Percentiles rank a stretch among this genome's conserved stretches.
phyloP scores from a whole-genome alignment of 1,140 invertebrate species.

The fruit fly (Drosophila melanogaster) region DNA sequence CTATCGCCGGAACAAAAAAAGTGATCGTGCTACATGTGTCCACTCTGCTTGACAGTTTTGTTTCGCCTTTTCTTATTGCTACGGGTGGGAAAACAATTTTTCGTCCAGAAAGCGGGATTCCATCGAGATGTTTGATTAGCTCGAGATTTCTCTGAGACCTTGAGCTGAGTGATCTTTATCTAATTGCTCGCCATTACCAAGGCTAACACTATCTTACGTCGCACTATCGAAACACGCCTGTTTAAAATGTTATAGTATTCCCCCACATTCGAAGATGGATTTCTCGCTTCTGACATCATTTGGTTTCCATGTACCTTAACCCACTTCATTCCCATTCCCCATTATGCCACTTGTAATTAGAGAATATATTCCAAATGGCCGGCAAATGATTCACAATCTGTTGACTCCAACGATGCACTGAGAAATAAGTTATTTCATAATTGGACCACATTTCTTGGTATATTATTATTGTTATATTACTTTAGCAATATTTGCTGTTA shows the following conservation, averaged over 20 bases:
- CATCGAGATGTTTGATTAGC: slow-evolving; percentile 51
- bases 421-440: background rate
- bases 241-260: background rate
- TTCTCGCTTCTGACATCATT: background rate
- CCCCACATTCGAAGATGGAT: background rate
- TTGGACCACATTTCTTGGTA: no score
- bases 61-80: slow-evolving; percentile 58
- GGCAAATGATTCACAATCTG: slow-evolving; percentile 60
- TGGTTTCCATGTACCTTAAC: background rate
- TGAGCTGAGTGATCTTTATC: slow-evolving; percentile 1
- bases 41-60: slow-evolving; percentile 71
- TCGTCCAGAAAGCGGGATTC: slow-evolving; percentile 27
- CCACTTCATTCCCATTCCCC: slow-evolving; percentile 9
- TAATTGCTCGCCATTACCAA: background rate
- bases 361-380: slow-evolving; percentile 35
- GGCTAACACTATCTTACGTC: background rate
- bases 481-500: no score
- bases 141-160: slow-evolving; percentile 11
- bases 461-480: no score
- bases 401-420: slow-evolving; percentile 26
- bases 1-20: slow-evolving; percentile 36
- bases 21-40: slow-evolving; percentile 79
- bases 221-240: no score
- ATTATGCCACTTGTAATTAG: slow-evolving; percentile 74
- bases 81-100: slow-evolving; percentile 63